These are phyloP conservation scores for Paratrypauchen microcephalus DNA, from an alignment of 2,797 vertebrate species.

Conservation along the genomic window DNA sequence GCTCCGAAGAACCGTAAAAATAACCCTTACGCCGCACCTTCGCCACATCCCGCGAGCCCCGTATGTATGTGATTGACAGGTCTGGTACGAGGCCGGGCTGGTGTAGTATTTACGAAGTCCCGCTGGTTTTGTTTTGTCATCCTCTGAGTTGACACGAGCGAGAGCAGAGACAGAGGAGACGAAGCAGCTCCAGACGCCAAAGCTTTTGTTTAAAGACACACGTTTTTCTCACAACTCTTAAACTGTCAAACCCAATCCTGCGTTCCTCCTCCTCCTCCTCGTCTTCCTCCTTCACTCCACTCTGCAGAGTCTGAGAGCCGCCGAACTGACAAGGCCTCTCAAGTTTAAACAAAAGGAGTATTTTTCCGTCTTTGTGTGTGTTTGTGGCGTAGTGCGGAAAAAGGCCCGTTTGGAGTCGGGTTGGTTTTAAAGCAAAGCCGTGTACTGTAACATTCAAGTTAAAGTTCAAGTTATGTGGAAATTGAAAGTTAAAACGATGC, in stretches of 20 bases:
- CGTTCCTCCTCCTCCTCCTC: slow-evolving; percentile 7
- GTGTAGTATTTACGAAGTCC: slow-evolving; percentile 14
- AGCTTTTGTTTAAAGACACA: slow-evolving; percentile 16
- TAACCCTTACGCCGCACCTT: not conserved
- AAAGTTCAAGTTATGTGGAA: no score
- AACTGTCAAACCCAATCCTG: slow-evolving; percentile 10
- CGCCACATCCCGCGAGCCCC: not conserved
- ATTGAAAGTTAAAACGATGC: no score
- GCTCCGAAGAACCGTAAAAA: no score
- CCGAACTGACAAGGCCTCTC: slow-evolving; percentile 29
- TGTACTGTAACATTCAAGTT: no score
- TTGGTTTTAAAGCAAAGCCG: no score
- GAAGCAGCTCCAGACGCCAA: not conserved
- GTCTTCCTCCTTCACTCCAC: no score
- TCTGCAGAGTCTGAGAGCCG: slow-evolving; percentile 9
- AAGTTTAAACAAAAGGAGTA: not conserved
- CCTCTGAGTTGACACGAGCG: slow-evolving; percentile 6
- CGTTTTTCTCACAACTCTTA: not conserved
- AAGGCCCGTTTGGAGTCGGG: no score
- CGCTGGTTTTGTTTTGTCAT: slow-evolving; percentile 20
- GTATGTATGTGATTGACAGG: slow-evolving; percentile 16
- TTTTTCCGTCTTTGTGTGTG: not conserved
- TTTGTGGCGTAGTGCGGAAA: not conserved
- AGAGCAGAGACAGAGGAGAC: no score
- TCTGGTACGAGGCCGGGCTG: slow-evolving; percentile 18